A percentile compares a stretch with the other conserved stretches of the same genome.
phyloP scores from a whole-genome alignment of 64 coral and sea anemone species.

The Pocillopora verrucosa region DNA sequence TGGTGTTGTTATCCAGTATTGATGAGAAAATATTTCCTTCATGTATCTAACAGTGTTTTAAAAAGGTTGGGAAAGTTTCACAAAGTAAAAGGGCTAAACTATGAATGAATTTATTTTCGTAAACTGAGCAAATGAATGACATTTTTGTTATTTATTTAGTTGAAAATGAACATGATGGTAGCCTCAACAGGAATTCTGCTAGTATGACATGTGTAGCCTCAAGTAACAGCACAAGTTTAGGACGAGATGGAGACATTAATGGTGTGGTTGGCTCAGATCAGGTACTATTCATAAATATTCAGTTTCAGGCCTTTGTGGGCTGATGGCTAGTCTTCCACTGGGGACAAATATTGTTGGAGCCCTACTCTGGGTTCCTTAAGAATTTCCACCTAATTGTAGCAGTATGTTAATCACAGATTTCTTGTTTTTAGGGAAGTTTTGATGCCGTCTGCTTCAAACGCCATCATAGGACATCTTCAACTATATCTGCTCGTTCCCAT shows the following conservation, averaged over 20 bases:
- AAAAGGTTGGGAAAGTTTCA: too few species aligned
- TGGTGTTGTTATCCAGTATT: too few species aligned
- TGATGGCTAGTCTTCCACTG: too few species aligned
- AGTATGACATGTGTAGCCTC: constrained; percentile 76
- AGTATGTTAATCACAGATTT: background rate
- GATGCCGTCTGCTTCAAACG: constrained; percentile 75
- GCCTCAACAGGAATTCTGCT: constrained; percentile 76
- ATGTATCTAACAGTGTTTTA: too few species aligned
- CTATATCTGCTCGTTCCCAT: constrained; percentile 80
- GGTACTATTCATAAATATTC: constrained; percentile 17
- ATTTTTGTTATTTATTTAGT: constrained; percentile 41
- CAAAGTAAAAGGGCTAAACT: too few species aligned
- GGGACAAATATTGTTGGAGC: too few species aligned
- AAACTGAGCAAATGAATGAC: background rate
- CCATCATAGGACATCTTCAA: constrained; percentile 81
- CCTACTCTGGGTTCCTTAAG: too few species aligned
- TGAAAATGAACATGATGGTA: constrained; percentile 48
- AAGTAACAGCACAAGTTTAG: constrained; percentile 60
- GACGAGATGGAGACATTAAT: constrained; percentile 62
- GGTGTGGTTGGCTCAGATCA: constrained; percentile 68
- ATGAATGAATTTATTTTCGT: background rate
- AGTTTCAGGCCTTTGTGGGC: too few species aligned
- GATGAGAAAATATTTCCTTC: too few species aligned
- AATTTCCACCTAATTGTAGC: too few species aligned
- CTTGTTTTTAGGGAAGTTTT: constrained; percentile 65